These are phyloP conservation scores for Caenorhabditis virilis DNA, from an alignment of 2,888 invertebrate genomes.

Conservation along the genomic window DNA sequence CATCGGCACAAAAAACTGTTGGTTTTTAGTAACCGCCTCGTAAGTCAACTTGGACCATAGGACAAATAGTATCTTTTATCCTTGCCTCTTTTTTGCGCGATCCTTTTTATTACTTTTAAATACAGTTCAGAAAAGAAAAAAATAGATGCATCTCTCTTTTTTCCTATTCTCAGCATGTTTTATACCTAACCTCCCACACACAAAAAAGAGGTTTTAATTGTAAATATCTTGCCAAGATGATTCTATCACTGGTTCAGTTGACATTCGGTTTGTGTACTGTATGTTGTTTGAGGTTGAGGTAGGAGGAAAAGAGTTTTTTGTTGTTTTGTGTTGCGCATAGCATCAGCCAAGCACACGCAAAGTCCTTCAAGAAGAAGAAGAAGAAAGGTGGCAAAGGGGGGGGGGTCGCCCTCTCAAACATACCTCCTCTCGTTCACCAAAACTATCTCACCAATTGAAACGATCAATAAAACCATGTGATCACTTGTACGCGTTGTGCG, in stretches of 20 bases:
- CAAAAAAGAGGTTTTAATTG: too few species aligned
- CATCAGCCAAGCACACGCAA: constrained; percentile 2
- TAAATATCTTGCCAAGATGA: too few species aligned
- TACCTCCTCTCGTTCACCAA: constrained; percentile 16
- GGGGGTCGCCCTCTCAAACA: constrained; percentile 24
- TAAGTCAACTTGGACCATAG: background rate
- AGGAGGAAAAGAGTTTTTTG: background rate
- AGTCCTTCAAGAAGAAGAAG: constrained; percentile 30
- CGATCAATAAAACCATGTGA: too few species aligned
- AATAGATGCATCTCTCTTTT: background rate
- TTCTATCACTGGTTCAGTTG: too few species aligned
- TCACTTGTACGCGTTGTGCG: too few species aligned
- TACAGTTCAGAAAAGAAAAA: too few species aligned
- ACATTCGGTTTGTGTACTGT: too few species aligned
- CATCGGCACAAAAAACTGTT: constrained; percentile 1
- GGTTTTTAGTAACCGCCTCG: background rate
- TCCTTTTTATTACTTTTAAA: too few species aligned
- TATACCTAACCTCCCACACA: too few species aligned
- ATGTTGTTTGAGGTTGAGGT: background rate
- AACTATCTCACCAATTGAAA: constrained; percentile 19
- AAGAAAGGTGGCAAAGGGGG: constrained; percentile 7
- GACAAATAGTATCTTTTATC: background rate
- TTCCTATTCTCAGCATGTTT: background rate
- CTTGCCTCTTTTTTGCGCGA: background rate
- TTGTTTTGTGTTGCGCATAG: background rate